Conservation (phyloP, 1,140 invertebrate species). For the Mya arenaria region DNA sequence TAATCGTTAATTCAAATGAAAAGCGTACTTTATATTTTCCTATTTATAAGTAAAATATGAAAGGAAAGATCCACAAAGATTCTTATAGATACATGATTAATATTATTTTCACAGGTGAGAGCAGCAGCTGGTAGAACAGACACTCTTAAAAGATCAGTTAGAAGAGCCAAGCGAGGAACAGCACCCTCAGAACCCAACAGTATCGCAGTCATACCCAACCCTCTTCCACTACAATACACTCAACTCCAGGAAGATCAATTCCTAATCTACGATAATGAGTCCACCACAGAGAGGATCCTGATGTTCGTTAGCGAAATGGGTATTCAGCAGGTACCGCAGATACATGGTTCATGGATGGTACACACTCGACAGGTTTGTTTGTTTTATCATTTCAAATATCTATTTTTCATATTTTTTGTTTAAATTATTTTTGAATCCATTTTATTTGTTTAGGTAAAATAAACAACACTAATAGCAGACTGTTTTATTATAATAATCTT, state of each 20-base stretch:
- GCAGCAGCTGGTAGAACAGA: background rate
- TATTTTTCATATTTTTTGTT: no score
- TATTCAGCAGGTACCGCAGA: background rate
- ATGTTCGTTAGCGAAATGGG: slow-evolving; percentile 6
- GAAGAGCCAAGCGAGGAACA: background rate
- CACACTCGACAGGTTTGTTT: no score
- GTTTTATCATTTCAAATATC: no score
- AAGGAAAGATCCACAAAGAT: background rate
- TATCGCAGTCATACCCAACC: background rate
- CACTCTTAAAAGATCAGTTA: background rate
- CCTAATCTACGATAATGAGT: slow-evolving; percentile 18
- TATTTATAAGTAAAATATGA: no score
- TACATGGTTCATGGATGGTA: slow-evolving; percentile 11
- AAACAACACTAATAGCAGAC: no score
- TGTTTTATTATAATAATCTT: no score
- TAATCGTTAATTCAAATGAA: no score
- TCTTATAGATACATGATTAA: background rate
- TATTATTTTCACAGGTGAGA: background rate
- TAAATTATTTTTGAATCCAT: no score
- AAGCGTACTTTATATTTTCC: no score
- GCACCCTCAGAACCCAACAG: background rate
- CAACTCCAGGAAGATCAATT: background rate
- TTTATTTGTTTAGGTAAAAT: no score
- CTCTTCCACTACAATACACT: background rate
- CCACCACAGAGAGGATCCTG: background rate